phyloP scores from a whole-genome alignment of 2,888 invertebrate species.

The Meteorus colon region DNA sequence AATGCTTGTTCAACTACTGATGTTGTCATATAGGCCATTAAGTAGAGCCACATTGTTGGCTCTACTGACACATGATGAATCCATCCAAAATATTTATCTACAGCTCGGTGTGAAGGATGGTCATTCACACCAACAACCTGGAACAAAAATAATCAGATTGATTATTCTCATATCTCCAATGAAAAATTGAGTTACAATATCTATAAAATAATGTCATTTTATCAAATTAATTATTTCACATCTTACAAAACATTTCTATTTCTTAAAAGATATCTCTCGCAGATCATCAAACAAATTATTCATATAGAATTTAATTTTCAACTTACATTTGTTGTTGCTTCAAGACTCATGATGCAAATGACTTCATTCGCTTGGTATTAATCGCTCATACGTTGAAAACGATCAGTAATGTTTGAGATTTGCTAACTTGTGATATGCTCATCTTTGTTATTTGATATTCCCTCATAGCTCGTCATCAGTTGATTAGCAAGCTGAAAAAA shows the following conservation, averaged over 20 bases:
- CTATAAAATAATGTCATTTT: too few relatives aligned
- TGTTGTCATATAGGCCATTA: constrained; percentile 90
- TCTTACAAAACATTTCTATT: too few relatives aligned
- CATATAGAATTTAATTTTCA: background rate
- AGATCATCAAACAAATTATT: too few relatives aligned
- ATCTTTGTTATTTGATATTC: background rate
- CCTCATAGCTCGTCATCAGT: background rate
- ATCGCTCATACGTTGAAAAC: background rate
- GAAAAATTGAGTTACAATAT: too few relatives aligned
- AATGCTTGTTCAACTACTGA: constrained; percentile 87
- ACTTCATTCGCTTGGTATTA: background rate
- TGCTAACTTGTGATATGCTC: background rate
- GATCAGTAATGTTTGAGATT: background rate
- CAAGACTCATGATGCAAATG: background rate
- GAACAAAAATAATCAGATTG: background rate
- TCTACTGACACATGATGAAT: constrained; percentile 82
- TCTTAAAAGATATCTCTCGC: too few relatives aligned
- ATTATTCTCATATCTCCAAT: background rate
- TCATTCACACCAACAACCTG: background rate
- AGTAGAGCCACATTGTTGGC: constrained; percentile 90
- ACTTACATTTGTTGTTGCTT: background rate
- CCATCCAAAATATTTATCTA: constrained; percentile 57
- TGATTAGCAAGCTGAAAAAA: background rate
- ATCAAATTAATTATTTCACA: too few relatives aligned
- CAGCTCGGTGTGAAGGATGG: constrained; percentile 29